These are phyloP conservation scores for Heteractis magnifica DNA, from an alignment of 92 coral and sea anemone species.

Conservation along the genomic window DNA sequence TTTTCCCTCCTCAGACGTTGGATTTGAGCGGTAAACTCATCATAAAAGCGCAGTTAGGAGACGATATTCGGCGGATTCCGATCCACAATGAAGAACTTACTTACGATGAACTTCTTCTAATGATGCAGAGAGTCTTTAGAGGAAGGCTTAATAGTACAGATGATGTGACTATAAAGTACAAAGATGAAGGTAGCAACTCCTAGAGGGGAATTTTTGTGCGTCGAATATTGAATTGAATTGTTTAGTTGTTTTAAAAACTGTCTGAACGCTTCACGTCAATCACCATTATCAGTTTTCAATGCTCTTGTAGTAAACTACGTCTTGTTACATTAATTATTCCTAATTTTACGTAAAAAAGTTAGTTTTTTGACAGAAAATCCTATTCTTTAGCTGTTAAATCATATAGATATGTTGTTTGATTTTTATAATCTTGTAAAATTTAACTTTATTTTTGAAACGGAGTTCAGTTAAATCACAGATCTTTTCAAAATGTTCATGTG, in stretches of 20 bases:
- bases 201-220: background rate
- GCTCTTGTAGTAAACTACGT: background rate
- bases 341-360: background rate
- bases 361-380: background rate
- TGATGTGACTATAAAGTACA: slow-evolving; percentile 93
- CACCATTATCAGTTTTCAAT: too few relatives aligned
- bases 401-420: background rate
- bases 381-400: background rate
- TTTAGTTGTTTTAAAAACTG: too few relatives aligned
- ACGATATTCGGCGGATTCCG: slow-evolving; percentile 94
- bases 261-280: too few relatives aligned
- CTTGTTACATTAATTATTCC: background rate
- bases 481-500: background rate
- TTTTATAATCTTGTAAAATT: too few relatives aligned
- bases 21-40: slow-evolving; percentile 90
- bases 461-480: too few relatives aligned
- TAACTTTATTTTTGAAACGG: too few relatives aligned
- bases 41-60: slow-evolving; percentile 96
- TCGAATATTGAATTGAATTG: too few relatives aligned
- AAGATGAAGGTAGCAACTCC: slow-evolving; percentile 73
- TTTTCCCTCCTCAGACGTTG: slow-evolving; percentile 70
- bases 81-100: slow-evolving; percentile 99
- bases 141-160: slow-evolving; percentile 83
- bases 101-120: slow-evolving; percentile 87
- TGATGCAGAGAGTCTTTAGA: slow-evolving; percentile 97